Conservation (phyloP, 1,140 invertebrate genomes). For the Trichonephila clavata region DNA sequence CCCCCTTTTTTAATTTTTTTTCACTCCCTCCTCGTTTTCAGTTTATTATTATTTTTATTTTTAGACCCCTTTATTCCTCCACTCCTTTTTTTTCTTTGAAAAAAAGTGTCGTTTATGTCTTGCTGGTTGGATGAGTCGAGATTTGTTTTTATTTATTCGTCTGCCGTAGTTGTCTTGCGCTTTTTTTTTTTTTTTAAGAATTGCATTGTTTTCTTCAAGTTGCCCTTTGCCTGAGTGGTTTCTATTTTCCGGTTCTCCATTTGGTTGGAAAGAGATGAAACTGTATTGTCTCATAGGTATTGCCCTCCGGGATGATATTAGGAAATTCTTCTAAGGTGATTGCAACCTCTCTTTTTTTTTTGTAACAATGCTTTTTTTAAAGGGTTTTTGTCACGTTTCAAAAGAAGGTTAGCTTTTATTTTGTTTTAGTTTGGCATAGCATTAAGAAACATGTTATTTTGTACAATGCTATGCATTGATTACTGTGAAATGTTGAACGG, state of each 20-base stretch:
- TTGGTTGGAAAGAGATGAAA: not conserved
- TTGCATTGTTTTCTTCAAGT: not conserved
- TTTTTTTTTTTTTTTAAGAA: not conserved
- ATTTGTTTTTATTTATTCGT: slow-evolving; percentile 51
- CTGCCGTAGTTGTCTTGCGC: not conserved
- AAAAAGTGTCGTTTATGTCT: slow-evolving; percentile 54
- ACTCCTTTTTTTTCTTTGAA: not conserved
- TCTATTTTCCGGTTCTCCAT: slow-evolving; percentile 3
- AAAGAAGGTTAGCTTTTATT: not conserved
- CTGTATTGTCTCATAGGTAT: slow-evolving; percentile 12
- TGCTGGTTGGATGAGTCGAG: slow-evolving; percentile 12
- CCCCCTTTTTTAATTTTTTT: not conserved
- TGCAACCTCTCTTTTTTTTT: not conserved
- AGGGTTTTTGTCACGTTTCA: not conserved
- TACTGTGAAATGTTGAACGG: too few relatives aligned
- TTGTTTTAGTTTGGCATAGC: not conserved
- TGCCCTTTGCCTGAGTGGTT: not conserved
- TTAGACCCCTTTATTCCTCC: not conserved
- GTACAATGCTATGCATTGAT: too few relatives aligned
- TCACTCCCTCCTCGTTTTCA: not conserved
- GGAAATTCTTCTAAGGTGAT: not conserved
- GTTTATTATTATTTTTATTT: slow-evolving; percentile 47
- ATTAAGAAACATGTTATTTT: too few relatives aligned
- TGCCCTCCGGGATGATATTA: not conserved
- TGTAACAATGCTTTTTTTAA: not conserved